These are phyloP conservation scores for Trachymyrmex septentrionalis DNA, from an alignment of 1,140 invertebrate species.

Conservation along the genomic window DNA sequence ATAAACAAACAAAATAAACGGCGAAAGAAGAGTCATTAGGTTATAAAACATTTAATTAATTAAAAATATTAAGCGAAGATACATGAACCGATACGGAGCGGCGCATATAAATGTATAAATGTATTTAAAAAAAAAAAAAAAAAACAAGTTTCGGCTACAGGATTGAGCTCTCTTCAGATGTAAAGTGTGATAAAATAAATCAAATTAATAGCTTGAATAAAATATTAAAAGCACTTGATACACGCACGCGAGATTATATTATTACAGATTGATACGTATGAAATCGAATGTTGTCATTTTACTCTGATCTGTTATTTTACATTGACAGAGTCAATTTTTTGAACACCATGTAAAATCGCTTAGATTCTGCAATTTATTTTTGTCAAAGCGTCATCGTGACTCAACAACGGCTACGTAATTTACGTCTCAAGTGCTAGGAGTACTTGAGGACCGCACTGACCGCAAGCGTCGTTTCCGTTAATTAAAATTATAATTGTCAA, in stretches of 20 bases:
- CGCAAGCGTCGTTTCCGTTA: slow-evolving; percentile 2
- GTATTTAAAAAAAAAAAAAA: no score
- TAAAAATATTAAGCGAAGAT: no score
- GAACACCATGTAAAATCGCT: background rate
- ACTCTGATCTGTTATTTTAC: background rate
- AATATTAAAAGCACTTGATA: slow-evolving; percentile 7
- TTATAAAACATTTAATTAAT: no score
- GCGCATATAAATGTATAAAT: no score
- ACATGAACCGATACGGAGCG: no score
- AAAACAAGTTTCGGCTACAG: no score
- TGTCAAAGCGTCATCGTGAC: slow-evolving; percentile 33
- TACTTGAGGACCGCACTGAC: background rate
- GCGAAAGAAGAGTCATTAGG: no score
- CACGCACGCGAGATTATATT: slow-evolving; percentile 1
- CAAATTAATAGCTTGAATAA: background rate
- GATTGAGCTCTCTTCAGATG: no score
- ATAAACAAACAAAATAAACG: no score
- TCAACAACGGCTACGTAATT: background rate
- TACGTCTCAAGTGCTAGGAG: background rate
- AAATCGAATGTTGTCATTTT: slow-evolving; percentile 1
- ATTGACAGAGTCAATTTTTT: background rate
- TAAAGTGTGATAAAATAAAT: no score
- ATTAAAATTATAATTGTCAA: slow-evolving; percentile 60
- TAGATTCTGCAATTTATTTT: slow-evolving; percentile 47
- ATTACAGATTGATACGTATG: background rate